Base-by-base conservation (phyloP, 1,140 invertebrate genomes). In the Venturia canescens region DNA sequence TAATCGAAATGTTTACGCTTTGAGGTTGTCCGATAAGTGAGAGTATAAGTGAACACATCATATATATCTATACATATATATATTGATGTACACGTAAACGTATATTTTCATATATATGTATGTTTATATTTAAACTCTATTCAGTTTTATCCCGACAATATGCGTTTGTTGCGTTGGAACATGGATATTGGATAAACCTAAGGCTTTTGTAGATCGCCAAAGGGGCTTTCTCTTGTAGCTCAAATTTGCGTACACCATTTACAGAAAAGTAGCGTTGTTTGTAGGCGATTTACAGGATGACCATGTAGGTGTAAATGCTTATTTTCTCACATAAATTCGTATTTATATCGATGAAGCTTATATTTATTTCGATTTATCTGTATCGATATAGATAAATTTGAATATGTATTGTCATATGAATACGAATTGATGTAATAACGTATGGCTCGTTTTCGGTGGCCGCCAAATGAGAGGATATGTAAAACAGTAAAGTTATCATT, bases 231-330 rank as follows among this genome's bases (percentile, higher is more conserved):
- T 63, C 23, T 27, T 63, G 23, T 63, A 63, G 60, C 60, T 21
- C n/a, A 23, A 63, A 63, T 26, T 63, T 27, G 5, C 60, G 23
- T 63, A 63, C 3, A 0, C 60, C 2, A 26, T 23, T 23, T n/a
- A 53, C 50, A 27, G 21, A 63, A 9, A 63, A 63, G 60, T 63
- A 63, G 60, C 23, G 23, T 63, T 63, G 21, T 63, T 63, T 63
- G 27, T 63, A 63, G 60, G 15, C 60, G 23, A 26, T 63, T 26
- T 63, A 63, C 23, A 53, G 21, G 60, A 63, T 23, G 60, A 63
- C n/a, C 23, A 63, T 26, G 23, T 26, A 63, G 23, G 6, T 18
- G 60, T 63, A 26, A 63, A 63, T 63, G 60, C 21, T 63, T 63
- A 63, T 63, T 63, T 63, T 63, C 23, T 3, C 26, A 63, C 60